Evolutionary conservation across 1,140 invertebrate species (phyloP), one percentile per base, ranked within the genome.

Genomic region (Antheraea pernyi): DNA sequence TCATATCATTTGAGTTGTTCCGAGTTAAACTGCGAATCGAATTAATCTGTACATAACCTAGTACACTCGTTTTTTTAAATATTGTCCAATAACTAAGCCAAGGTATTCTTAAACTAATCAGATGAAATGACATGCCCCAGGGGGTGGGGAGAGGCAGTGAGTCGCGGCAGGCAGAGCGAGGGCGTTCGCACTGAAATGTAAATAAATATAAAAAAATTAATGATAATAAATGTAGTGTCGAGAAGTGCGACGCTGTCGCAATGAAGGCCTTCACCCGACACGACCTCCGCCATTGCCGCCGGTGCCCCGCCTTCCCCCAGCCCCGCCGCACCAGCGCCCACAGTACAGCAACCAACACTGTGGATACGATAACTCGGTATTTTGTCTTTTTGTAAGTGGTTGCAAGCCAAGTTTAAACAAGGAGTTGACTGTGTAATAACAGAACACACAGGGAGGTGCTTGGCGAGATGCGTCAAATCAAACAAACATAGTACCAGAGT

Each of bases 21-120:
- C 46, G 13, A 53, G 46, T 53, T 53, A 53, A 53, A 53, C 16
- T 53, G 46, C 46, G 46, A 16, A 53, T 53, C 46, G 13, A 53
- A 53, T 53, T 53, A 53, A 53, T 53, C 46, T 53, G 46, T 53
- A 16, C 46, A n/a, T 53, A 53, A 53, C 46, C 46, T 53, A 53
- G 13, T 53, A 16, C 0, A 16, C 11, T 53, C 46, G 46, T 53
- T 53, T 53, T 53, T 53, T 16, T 16, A 53, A n/a, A 53, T 53
- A 53, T 10, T 16, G 16, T 53, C 46, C 16, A 53, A 6, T 53
- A 53, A 53, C 46, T 53, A 53, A 53, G 46, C 46, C 46, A 53
- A 53, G 46, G 46, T 53, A 53, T 53, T 53, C 1, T 13, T 13
- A 16, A n/a, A 16, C 46, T 53, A 53, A 42, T 8, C 39, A 11